phyloP scores from a whole-genome alignment of 2,113 vertebrate species.

The Prochilodus magdalenae region DNA sequence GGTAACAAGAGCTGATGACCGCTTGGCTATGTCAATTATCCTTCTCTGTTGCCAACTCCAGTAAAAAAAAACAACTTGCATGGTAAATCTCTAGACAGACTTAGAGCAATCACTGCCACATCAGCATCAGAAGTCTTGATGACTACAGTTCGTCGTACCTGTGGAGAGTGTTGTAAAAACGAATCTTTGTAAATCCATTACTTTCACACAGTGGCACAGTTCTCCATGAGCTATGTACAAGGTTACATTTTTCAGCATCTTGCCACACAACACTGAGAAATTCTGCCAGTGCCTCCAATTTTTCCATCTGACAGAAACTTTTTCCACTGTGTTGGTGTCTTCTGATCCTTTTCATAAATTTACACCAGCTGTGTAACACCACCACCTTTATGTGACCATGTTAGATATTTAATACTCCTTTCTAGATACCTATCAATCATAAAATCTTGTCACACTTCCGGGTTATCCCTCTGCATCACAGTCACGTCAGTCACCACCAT shows the following conservation, averaged over 20 bases:
- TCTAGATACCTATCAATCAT: no score
- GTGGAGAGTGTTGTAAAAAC: slow-evolving; percentile 53
- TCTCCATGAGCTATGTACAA: slow-evolving; percentile 56
- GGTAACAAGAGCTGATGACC: slow-evolving; percentile 54
- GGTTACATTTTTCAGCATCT: slow-evolving; percentile 49
- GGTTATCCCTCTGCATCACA: slow-evolving; percentile 2
- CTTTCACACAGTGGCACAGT: slow-evolving; percentile 49
- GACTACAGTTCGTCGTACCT: slow-evolving; percentile 43
- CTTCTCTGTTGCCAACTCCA: slow-evolving; percentile 44
- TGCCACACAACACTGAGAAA: slow-evolving; percentile 44
- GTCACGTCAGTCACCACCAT: no score
- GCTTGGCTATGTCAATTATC: slow-evolving; percentile 50
- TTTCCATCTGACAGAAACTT: slow-evolving; percentile 42
- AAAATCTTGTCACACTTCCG: slow-evolving; percentile 6
- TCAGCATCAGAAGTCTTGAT: slow-evolving; percentile 53
- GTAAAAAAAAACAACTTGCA: slow-evolving; percentile 48
- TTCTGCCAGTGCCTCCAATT: slow-evolving; percentile 45
- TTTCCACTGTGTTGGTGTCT: slow-evolving; percentile 47
- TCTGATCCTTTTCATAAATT: slow-evolving; percentile 44
- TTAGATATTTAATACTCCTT: no score
- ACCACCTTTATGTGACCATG: slow-evolving; percentile 42
- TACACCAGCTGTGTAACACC: slow-evolving; percentile 31
- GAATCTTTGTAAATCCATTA: slow-evolving; percentile 51
- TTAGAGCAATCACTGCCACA: slow-evolving; percentile 55
- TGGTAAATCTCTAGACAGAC: slow-evolving; percentile 49